Evolutionary conservation across 2,113 vertebrate species (phyloP), one percentile per base, ranked within the genome.

Genomic region (Carassius carassius): DNA sequence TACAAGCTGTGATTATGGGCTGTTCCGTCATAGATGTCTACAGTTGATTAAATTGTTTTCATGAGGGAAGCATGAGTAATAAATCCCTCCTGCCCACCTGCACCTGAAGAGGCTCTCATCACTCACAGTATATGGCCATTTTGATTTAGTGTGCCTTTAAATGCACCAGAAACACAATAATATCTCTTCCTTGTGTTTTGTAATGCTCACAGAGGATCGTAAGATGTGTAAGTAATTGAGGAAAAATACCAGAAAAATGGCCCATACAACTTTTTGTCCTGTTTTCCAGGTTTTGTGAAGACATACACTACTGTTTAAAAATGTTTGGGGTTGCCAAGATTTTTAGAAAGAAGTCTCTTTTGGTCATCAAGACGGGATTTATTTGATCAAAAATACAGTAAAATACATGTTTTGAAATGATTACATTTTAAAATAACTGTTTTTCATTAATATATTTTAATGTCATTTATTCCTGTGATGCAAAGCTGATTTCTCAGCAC

Each of bases 21-120:
- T 14, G 2, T 72, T 21, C 41, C 23, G 37, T 47, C 37, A 73
- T 14, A 23, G 23, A 1, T 32, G 51, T 78, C 75, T 78, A 76
- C 13, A 19, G 8, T 19, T 54, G 14, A 75, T 77, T 58, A 51
- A 77, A 35, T 77, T 58, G 51, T 77, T 77, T 77, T 37, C 25
- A 35, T 35, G 73, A 75, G 12, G n/a, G 44, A 3, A 25, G 3
- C 23, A 51, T 75, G 51, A 56, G 17, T 12, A 58, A 32, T 58
- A 54, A 77, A 10, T 17, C 32, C 10, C 19, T 60, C 54, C 32
- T 60, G 19, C 37, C 51, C 75, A 58, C 29, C 75, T 58, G 75
- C 54, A 78, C 21, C 32, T 78, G 19, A 60, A 60, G 75, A 60
- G 51, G 32, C 4, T 37, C 54, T 58, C 60, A 32, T 58, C 29